Evolutionary conservation across 2,797 vertebrate genomes (phyloP), one percentile per base, ranked within the genome.

Genomic region (Muscicapa comitata): DNA sequence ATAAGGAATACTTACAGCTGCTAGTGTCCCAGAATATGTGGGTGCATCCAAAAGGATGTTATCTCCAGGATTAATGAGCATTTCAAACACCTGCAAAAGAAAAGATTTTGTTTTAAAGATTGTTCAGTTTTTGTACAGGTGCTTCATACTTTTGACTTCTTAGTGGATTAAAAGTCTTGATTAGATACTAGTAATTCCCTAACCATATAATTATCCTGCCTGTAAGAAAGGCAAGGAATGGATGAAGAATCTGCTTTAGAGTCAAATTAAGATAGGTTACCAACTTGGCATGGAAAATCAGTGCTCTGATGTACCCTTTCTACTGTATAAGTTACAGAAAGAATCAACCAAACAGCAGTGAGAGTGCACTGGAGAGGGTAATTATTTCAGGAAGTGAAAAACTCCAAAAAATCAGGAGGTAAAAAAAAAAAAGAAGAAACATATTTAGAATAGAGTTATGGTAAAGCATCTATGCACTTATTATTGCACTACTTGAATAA

Each of bases 41-140:
- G 99, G 99, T 6, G 98, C 97, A 78, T 99, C 99, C 62, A 99
- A 81, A 65, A 99, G 98, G 61, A 99, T 90, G 28, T 98, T 99
- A 95, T 99, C 99, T 77, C 99, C 99, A 20, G 98, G 98, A 96
- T 94, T 98, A 90, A 99, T 95, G 55, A 99, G 98, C 99, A 99
- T 99, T 97, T 99, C 99, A 96, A 99, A 99, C 57, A 98, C 97
- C 99, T 99, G 73, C 13, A 89, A 96, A 94, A 96, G 62, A 87
- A 45, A 85, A 88, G 1, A 55, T 20, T 43, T 92, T 85, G 53
- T 55, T 92, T 76, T 48, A 53, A 88, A 92, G 47, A 63, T 5
- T 54, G 25, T 29, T 51, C 31, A 10, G 13, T 70, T 90, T 35
- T 70, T 59, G 25, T 43, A 63, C 11, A 29, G 4, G 4, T 31